These are phyloP conservation scores for Gila robusta DNA, from an alignment of 2,797 vertebrate species.

Conservation along the genomic window DNA sequence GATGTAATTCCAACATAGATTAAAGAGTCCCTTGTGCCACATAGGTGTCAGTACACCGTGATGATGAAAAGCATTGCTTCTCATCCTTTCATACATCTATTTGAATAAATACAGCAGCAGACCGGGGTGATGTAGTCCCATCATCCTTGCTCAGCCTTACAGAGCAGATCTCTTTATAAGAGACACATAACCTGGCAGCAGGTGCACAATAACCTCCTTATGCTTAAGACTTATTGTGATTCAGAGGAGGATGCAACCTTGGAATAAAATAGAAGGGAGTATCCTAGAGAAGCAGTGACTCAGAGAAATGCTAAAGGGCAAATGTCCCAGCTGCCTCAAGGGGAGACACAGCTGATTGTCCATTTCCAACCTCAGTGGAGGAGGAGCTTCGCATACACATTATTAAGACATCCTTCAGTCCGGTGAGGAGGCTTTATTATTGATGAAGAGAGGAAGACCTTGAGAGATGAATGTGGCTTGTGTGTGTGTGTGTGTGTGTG, in stretches of 20 bases:
- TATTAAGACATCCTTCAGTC: slow-evolving; percentile 60
- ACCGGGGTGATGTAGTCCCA: slow-evolving; percentile 4
- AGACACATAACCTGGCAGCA: slow-evolving; percentile 39
- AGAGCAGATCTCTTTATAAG: slow-evolving; percentile 42
- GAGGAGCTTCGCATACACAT: slow-evolving; percentile 42
- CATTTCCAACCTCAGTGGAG: slow-evolving; percentile 30
- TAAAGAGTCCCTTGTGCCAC: background rate
- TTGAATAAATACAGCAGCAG: slow-evolving; percentile 17
- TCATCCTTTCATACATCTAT: background rate
- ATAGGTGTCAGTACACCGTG: background rate
- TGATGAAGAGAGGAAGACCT: slow-evolving; percentile 47
- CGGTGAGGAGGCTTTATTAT: slow-evolving; percentile 27
- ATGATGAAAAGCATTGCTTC: slow-evolving; percentile 2
- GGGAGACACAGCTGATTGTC: slow-evolving; percentile 37
- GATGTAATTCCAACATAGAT: slow-evolving; percentile 20
- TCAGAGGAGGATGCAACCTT: slow-evolving; percentile 56
- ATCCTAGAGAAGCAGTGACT: slow-evolving; percentile 43
- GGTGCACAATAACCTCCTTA: slow-evolving; percentile 57
- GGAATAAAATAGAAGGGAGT: slow-evolving; percentile 52
- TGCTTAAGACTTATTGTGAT: slow-evolving; percentile 51
- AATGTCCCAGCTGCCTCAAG: slow-evolving; percentile 26
- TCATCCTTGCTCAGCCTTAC: slow-evolving; percentile 9
- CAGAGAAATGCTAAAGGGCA: slow-evolving; percentile 49
- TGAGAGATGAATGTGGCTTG: slow-evolving; percentile 32
- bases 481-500: slow-evolving; percentile 31